Base-by-base conservation (phyloP, 1,140 invertebrate genomes). In the Drosophila jambulina region DNA sequence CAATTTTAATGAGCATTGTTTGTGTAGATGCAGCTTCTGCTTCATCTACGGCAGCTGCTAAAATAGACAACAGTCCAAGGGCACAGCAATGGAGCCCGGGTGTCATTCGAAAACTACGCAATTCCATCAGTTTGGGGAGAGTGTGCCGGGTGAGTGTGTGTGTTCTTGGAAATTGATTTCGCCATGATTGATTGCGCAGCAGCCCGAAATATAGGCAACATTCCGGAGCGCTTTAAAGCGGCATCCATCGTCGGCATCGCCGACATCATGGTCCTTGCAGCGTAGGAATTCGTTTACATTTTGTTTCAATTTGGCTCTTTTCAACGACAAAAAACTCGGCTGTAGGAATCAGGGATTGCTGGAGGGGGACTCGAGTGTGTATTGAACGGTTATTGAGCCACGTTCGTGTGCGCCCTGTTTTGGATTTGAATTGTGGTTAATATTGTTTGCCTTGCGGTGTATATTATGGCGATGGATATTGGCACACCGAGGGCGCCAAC, bases 1-100 rank as follows among this genome's bases (percentile, higher is more conserved):
- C 74, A 81, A 84, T 88, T 90, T 88, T 88, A 88, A 88, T 88
- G 80, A 90, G 85, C 80, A 67, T 80, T 84, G 81, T 88, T 88
- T 78, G 46, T 84, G 64, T 82, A 59, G 61, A 69, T 80, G 63
- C 71, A 80, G 65, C 67, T 49, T 38, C 80, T 67, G 62, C 49
- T 48, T 46, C 72, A 42, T 29, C 57, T 21, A 17, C 46, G 43
- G 64, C 74, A 78, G 56, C 76, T 71, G 58, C 45, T 38, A 70
- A 63, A 78, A 78, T 78, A 84, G 83, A 88, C 68, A 88, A 68
- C 53, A 56, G 27, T 51, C 29, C 72, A 78, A 63, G 70, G 62
- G 40, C 72, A 78, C 38, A 38, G 25, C 25, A 12, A 32, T 74
- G 70, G 34, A 46, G 48, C 40, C 51, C 38, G 42, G 48, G 42